Evolutionary conservation across 1,140 invertebrate genomes (phyloP).

Genomic region (Diachasma alloeum): DNA sequence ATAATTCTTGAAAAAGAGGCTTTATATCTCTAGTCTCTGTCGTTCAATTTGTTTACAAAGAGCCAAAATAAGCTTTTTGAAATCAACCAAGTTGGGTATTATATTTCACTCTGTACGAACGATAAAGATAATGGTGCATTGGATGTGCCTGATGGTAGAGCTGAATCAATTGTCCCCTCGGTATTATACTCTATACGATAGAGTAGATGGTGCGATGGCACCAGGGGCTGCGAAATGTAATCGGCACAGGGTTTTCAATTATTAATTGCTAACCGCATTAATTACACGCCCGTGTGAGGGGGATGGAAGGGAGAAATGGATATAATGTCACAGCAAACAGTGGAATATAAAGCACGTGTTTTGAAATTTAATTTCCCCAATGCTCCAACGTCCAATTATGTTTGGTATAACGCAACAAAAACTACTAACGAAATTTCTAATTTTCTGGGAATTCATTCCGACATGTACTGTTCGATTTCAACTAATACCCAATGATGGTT

Average conservation of each 20-base stretch:
- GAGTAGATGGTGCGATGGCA: not conserved
- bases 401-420: not conserved
- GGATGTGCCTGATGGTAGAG: not conserved
- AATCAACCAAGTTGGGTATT: no score
- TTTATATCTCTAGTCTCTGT: not conserved
- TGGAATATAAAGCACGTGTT: not conserved
- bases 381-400: not conserved
- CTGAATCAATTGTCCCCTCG: not conserved
- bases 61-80: no score
- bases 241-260: slow-evolving; percentile 59
- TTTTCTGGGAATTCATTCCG: not conserved
- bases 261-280: slow-evolving; percentile 63
- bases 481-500: not conserved
- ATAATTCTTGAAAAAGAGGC: not conserved
- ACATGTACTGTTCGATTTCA: not conserved
- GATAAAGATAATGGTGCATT: not conserved
- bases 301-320: not conserved
- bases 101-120: no score
- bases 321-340: not conserved
- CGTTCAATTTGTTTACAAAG: not conserved
- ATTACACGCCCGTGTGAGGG: slow-evolving; percentile 42
- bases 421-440: slow-evolving; percentile 3
- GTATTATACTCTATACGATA: no score
- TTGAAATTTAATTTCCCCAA: not conserved
- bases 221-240: slow-evolving; percentile 58